Evolutionary conservation across 2,888 invertebrate species (phyloP).

Genomic region (Adela reaumurella): DNA sequence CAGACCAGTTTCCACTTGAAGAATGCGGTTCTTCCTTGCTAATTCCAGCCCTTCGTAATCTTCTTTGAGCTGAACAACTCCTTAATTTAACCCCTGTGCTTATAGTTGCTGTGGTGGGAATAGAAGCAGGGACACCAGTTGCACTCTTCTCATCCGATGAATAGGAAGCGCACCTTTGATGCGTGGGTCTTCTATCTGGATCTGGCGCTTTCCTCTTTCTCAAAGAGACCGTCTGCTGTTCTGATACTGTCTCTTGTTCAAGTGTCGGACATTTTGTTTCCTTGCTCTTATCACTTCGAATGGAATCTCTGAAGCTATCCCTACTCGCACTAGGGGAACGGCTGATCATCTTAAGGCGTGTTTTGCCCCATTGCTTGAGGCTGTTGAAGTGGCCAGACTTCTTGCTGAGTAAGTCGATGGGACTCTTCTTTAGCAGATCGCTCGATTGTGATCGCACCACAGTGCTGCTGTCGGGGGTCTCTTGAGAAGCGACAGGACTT

Average conservation of each 20-base stretch:
- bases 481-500: constrained; percentile 51
- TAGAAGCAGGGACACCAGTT: constrained; percentile 53
- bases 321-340: constrained; percentile 57
- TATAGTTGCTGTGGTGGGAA: constrained; percentile 54
- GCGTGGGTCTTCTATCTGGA: constrained; percentile 62
- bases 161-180: constrained; percentile 76
- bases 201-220: constrained; percentile 57
- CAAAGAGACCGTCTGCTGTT: constrained; percentile 66
- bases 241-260: too few relatives aligned
- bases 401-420: constrained; percentile 52
- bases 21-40: constrained; percentile 82
- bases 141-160: constrained; percentile 70
- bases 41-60: constrained; percentile 63
- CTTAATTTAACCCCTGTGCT: constrained; percentile 69
- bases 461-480: constrained; percentile 46
- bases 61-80: constrained; percentile 67
- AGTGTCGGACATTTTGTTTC: constrained; percentile 38
- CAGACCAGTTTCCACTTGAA: constrained; percentile 93
- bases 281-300: constrained; percentile 35
- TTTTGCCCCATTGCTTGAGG: constrained; percentile 82
- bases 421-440: constrained; percentile 69
- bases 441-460: constrained; percentile 70
- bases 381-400: constrained; percentile 71
- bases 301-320: constrained; percentile 42
- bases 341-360: constrained; percentile 70